phyloP scores from a whole-genome alignment of 2,113 vertebrate genomes.

The Thermophis baileyi region DNA sequence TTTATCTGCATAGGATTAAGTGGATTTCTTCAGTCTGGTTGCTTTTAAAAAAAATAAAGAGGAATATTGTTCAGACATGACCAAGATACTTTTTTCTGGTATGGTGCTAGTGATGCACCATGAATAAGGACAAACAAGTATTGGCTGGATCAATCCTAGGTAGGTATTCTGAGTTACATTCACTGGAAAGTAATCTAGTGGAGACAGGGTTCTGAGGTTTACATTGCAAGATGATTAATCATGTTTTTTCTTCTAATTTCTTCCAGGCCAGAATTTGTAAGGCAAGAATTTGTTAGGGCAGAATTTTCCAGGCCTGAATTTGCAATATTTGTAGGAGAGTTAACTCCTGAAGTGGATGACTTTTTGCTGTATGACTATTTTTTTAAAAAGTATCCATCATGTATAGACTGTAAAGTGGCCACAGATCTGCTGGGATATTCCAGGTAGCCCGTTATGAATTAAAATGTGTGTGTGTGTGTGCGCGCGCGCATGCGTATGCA shows the following conservation, averaged over 20 bases:
- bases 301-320: conserved; percentile 77
- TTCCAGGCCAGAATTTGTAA: conserved; percentile 24
- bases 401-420: conserved; percentile 90
- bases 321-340: conserved; percentile 88
- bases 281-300: conserved; percentile 16
- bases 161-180: conserved; percentile 13
- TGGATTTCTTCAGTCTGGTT: not conserved
- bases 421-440: conserved; percentile 87
- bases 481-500: not conserved
- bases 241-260: not conserved
- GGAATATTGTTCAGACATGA: conserved; percentile 4
- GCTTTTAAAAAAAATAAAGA: not conserved
- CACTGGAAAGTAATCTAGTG: conserved; percentile 11
- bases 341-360: conserved; percentile 87
- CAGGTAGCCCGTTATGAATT: conserved; percentile 68
- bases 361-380: conserved; percentile 89
- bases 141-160: conserved; percentile 24
- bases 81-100: not conserved
- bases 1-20: not conserved
- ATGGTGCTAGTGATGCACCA: conserved; percentile 13
- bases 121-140: conserved; percentile 28
- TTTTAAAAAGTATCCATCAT: conserved; percentile 84
- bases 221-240: not conserved
- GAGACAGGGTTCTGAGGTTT: conserved; percentile 27
- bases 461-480: not conserved